These are phyloP conservation scores for Chlorocebus sabaeus DNA, from an alignment of 2,113 vertebrate genomes.

Conservation along the genomic window DNA sequence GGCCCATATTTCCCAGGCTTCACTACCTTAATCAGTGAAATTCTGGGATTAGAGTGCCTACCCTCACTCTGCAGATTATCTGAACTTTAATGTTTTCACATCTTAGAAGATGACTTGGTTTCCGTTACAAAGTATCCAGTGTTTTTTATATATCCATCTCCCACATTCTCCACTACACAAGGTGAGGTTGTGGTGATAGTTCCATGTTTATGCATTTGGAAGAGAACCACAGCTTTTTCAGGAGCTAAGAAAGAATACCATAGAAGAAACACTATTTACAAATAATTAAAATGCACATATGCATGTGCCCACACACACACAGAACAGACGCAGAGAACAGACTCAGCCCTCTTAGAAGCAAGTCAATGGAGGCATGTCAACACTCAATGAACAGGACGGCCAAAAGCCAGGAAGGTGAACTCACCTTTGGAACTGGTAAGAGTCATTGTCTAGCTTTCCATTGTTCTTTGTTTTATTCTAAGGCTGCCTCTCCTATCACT, in stretches of 20 bases:
- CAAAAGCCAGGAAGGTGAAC: conserved; percentile 39
- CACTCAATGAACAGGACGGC: neutral
- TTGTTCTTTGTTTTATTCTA: conserved; percentile 55
- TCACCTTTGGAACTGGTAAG: conserved; percentile 58
- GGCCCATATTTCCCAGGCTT: neutral
- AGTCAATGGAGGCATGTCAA: neutral
- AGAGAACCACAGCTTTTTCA: neutral
- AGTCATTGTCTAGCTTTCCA: conserved; percentile 34
- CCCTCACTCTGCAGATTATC: neutral
- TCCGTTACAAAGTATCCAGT: neutral
- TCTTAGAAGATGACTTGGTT: neutral
- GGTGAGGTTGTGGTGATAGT: neutral
- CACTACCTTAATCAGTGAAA: neutral
- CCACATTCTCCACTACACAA: neutral
- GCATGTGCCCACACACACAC: neutral
- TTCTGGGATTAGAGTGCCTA: neutral
- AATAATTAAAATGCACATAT: neutral
- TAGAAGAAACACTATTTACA: neutral
- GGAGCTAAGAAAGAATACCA: neutral
- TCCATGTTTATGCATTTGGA: neutral
- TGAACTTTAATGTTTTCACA: neutral
- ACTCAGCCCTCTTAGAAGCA: neutral
- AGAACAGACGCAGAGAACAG: neutral
- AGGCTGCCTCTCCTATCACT: conserved; percentile 63
- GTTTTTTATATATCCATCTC: neutral